Evolutionary conservation across 1,140 invertebrate genomes (phyloP).

Genomic region (Leptoteleia sp.): DNA sequence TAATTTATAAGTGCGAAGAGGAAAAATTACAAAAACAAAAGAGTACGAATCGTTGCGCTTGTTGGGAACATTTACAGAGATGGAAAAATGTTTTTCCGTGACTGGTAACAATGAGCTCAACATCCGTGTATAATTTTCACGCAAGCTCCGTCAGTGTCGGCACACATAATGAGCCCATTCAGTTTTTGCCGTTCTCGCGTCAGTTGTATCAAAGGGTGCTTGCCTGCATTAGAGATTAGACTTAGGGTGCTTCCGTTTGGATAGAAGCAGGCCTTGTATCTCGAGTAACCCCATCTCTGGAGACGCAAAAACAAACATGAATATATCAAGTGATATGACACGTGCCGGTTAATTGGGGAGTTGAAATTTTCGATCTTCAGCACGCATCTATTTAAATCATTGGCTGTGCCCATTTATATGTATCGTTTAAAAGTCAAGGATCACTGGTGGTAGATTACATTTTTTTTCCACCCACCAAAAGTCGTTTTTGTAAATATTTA

Average conservation of each 20-base stretch:
- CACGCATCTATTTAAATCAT: constrained; percentile 59
- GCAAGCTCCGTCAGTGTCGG: constrained; percentile 15
- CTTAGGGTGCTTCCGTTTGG: constrained; percentile 61
- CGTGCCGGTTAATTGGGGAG: constrained; percentile 70
- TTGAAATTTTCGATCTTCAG: constrained; percentile 63
- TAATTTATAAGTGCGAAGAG: no score
- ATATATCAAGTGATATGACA: constrained; percentile 68
- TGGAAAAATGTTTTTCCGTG: no score
- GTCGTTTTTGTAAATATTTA: no score
- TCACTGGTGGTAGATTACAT: constrained; percentile 24
- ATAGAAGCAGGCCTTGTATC: constrained; percentile 58
- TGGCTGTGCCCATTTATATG: constrained; percentile 12
- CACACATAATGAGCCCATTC: constrained; percentile 56
- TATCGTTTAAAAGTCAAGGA: constrained; percentile 32
- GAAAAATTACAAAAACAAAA: no score
- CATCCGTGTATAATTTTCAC: constrained; percentile 5
- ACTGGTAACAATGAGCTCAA: no score
- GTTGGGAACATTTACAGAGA: no score
- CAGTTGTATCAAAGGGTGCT: constrained; percentile 68
- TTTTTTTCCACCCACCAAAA: no score
- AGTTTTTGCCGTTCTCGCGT: constrained; percentile 61
- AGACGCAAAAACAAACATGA: constrained; percentile 70
- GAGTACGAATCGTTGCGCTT: no score
- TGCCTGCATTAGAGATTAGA: constrained; percentile 72
- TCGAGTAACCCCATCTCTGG: constrained; percentile 53